A percentile compares a stretch with the other conserved stretches of the same genome.
phyloP scores from a whole-genome alignment of 2,113 vertebrate species.

The Engraulis encrasicolus region DNA sequence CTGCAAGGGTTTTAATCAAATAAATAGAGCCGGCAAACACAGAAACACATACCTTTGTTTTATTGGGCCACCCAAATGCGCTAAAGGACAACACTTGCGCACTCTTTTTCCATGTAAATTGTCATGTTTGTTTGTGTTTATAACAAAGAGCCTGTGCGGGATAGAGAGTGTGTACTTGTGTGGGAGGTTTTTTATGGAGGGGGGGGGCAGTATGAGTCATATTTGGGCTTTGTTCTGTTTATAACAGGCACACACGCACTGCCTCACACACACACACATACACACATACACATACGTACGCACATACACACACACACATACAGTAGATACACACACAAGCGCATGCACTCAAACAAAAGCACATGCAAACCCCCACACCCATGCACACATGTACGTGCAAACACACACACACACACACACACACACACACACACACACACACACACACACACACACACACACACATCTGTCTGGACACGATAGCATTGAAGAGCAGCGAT shows the following conservation, averaged over 20 bases:
- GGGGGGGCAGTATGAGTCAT: slow-evolving; percentile 63
- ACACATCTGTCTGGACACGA: slow-evolving; percentile 72
- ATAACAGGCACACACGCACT: slow-evolving; percentile 38
- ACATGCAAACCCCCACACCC: background rate
- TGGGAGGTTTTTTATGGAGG: slow-evolving; percentile 38
- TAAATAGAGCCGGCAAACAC: slow-evolving; percentile 49
- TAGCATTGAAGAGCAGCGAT: slow-evolving; percentile 70
- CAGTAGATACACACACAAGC: slow-evolving; percentile 65
- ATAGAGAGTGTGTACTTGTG: slow-evolving; percentile 42
- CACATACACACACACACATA: background rate
- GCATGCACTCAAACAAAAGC: background rate
- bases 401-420: background rate
- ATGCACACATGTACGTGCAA: background rate
- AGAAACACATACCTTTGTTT: slow-evolving; percentile 57
- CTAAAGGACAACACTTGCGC: slow-evolving; percentile 52
- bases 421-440: background rate
- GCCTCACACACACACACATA: background rate
- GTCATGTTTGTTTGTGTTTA: slow-evolving; percentile 27
- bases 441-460: slow-evolving; percentile 48
- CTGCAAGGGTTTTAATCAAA: slow-evolving; percentile 59
- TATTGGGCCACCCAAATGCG: slow-evolving; percentile 46
- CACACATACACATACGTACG: background rate
- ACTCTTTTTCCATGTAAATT: slow-evolving; percentile 42
- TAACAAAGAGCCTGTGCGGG: background rate
- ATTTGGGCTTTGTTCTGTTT: slow-evolving; percentile 67